Percentiles rank a stretch among this genome's conserved stretches.
Evolutionary conservation across 2,888 invertebrate species (phyloP).

Genomic region (Uloborus plumipes): DNA sequence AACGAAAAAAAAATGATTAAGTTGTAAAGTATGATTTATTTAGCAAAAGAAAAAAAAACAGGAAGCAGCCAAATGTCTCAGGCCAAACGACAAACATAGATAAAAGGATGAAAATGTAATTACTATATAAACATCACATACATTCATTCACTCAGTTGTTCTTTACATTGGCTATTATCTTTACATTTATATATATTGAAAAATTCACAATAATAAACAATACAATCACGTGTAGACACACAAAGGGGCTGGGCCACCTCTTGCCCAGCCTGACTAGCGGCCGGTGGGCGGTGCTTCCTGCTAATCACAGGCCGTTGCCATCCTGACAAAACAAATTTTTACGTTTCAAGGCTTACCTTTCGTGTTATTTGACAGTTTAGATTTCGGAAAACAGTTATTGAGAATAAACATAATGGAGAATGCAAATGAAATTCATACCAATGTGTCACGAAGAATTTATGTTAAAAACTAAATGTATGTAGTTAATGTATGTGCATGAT

Average conservation of each 20-base stretch:
- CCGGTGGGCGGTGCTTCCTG: constrained; percentile 58
- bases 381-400: too few relatives aligned
- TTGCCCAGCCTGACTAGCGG: constrained; percentile 63
- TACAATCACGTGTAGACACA: constrained; percentile 55
- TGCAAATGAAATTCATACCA: too few relatives aligned
- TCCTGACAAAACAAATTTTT: neutral
- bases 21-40: constrained; percentile 61
- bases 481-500: too few relatives aligned
- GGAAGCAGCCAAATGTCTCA: constrained; percentile 62
- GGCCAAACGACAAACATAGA: constrained; percentile 57
- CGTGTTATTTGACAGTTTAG: too few relatives aligned
- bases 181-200: constrained; percentile 25
- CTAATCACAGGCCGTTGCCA: constrained; percentile 47
- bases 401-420: too few relatives aligned
- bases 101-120: constrained; percentile 51
- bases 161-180: constrained; percentile 44
- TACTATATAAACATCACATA: constrained; percentile 62
- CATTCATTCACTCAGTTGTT: constrained; percentile 57
- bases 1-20: neutral
- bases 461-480: too few relatives aligned
- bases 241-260: constrained; percentile 26
- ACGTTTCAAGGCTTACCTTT: too few relatives aligned
- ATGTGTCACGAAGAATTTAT: too few relatives aligned
- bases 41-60: constrained; percentile 53
- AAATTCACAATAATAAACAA: constrained; percentile 50